Base-by-base conservation (phyloP, 2,113 vertebrate genomes). In the Xenus cinereus region DNA sequence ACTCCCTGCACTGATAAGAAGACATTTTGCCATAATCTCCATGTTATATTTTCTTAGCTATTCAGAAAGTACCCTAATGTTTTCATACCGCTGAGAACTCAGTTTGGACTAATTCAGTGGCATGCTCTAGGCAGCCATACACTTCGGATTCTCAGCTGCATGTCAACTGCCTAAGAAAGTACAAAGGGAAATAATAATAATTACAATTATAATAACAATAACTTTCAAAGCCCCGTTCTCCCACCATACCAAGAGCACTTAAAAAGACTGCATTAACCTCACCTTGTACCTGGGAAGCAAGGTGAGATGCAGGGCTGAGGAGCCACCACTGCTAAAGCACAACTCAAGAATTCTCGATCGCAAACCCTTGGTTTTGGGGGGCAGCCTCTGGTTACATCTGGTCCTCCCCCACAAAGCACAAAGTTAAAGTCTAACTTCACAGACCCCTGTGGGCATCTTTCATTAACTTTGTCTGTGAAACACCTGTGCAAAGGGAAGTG, bases 301-400 rank as follows among this genome's bases (percentile, higher is more conserved):
- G 30, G 53, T 5, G 41, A 86, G 13, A 15, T 1, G 9, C 32
- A 67, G 46, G 26, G 75, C 59, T 32, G 71, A 66, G 57, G 69
- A 67, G 46, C 7, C 0, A 0, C 15, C 32, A 48, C 26, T 39
- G 43, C 24, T 51, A 48, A 8, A 35, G 48, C 27, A 39, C 0
- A 0, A 78, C 46, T 64, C 75, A 50, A 37, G 45, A 71, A 80
- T 18, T 50, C 7, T 6, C 3, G 2, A 3, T 45, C 41, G 57
- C 27, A 81, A 78, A 72, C 10, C 19, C n/a, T 33, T 26, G 39
- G 13, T 12, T 76, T 60, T 83, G 6, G 6, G 17, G 23, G 11
- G 30, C 83, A 84, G 60, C 56, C 33, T 81, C 64, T 46, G 48
- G 8, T 41, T 30, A 28, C 39, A 77, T 23, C 27, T 74, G 45